These are phyloP conservation scores for Mus spretus DNA, from an alignment of 2,797 vertebrate genomes.

Conservation along the genomic window DNA sequence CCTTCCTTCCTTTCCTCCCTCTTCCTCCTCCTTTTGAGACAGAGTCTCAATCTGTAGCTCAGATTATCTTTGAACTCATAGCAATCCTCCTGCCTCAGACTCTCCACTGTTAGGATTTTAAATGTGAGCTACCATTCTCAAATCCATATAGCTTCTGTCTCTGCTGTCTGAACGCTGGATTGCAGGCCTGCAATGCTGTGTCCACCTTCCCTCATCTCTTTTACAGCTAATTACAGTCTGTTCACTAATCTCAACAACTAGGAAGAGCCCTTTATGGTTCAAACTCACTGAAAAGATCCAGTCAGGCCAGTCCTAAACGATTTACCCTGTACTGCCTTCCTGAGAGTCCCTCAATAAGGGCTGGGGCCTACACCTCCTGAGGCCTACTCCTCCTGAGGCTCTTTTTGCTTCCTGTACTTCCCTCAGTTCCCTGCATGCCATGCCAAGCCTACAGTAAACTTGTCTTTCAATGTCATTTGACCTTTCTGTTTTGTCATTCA, in stretches of 20 bases:
- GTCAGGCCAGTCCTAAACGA: neutral
- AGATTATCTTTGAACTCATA: neutral
- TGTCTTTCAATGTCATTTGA: conserved; percentile 39
- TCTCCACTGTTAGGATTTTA: neutral
- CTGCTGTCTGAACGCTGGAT: neutral
- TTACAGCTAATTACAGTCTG: neutral
- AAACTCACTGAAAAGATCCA: neutral
- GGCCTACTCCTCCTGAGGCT: too few species aligned
- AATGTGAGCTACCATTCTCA: neutral
- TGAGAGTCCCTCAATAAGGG: neutral
- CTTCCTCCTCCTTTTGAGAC: neutral
- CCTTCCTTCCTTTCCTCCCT: neutral
- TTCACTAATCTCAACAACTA: neutral
- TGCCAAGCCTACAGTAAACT: neutral
- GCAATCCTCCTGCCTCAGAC: neutral
- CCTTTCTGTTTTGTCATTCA: neutral
- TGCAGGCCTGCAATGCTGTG: neutral
- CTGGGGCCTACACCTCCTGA: neutral
- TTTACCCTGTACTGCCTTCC: neutral
- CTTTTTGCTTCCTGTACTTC: neutral
- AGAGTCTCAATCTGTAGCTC: neutral
- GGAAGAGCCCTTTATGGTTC: neutral
- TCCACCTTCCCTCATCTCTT: neutral
- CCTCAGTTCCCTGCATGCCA: neutral
- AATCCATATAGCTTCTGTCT: neutral